A percentile compares a stretch with the other conserved stretches of the same genome.
phyloP scores from a whole-genome alignment of 2,797 vertebrate species.

The Manis javanica region DNA sequence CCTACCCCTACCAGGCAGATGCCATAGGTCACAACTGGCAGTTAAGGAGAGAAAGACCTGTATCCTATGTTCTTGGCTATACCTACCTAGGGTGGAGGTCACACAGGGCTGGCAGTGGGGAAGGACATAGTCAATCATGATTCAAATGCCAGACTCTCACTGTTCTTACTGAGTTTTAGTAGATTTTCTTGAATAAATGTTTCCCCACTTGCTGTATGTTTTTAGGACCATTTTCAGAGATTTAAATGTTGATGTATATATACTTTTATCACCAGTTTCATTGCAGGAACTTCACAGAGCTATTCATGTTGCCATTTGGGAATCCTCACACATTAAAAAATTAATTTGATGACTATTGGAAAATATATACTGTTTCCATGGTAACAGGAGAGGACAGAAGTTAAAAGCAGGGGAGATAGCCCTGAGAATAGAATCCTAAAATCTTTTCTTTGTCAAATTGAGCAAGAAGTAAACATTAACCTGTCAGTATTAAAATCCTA shows the following conservation, averaged over 20 bases:
- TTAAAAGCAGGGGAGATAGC: rapidly evolving
- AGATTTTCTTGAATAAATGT: background rate
- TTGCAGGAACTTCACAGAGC: background rate
- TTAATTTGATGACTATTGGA: background rate
- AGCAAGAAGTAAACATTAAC: background rate
- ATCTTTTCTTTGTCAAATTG: background rate
- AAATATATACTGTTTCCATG: background rate
- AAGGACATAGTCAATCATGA: too few species aligned
- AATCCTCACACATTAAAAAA: background rate
- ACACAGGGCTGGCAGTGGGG: background rate
- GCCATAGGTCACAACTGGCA: background rate
- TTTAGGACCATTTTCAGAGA: background rate
- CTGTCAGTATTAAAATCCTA: background rate
- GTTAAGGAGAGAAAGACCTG: background rate
- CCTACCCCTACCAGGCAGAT: background rate
- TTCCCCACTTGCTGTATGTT: background rate
- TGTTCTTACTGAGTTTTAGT: background rate
- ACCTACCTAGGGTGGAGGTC: background rate
- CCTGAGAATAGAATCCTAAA: background rate
- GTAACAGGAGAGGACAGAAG: background rate
- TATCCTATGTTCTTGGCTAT: too few species aligned
- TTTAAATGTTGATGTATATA: background rate
- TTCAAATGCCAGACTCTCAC: background rate
- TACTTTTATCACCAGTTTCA: background rate
- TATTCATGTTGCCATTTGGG: background rate